Conservation (phyloP, 2,888 invertebrate species). For the Aphodius sticticus region DNA sequence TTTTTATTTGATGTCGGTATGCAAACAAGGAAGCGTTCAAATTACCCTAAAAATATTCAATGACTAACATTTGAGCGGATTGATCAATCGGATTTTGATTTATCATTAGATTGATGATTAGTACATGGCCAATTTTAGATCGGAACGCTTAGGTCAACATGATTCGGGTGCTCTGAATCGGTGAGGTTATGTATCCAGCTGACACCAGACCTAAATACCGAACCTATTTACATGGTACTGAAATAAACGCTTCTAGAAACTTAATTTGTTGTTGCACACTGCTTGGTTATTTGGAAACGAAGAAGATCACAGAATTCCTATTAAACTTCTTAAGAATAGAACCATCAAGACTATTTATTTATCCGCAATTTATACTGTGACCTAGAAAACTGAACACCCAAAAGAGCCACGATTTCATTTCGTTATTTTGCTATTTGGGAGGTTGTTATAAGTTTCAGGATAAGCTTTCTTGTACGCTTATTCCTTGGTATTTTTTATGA, state of each 20-base stretch:
- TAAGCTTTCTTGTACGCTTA: too few species aligned
- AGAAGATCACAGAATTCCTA: background rate
- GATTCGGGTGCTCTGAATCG: background rate
- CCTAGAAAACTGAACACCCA: background rate
- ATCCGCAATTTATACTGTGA: background rate
- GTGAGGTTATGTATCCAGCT: background rate
- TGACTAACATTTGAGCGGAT: background rate
- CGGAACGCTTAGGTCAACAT: background rate
- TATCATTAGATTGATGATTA: background rate
- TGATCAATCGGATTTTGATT: background rate
- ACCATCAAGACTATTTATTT: background rate
- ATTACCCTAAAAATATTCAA: background rate
- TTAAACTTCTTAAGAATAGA: background rate
- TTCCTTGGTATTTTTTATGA: too few species aligned
- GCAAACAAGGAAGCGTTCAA: background rate
- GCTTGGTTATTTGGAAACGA: background rate
- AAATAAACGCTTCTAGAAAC: background rate
- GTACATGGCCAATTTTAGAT: background rate
- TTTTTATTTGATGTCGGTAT: background rate
- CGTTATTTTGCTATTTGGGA: too few species aligned
- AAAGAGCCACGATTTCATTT: too few species aligned
- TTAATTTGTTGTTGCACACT: background rate
- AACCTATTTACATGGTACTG: background rate
- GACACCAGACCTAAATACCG: conserved; percentile 4
- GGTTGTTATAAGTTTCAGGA: too few species aligned